Conservation (phyloP, 2,113 vertebrate genomes). For the Cochlearius cochlearius region DNA sequence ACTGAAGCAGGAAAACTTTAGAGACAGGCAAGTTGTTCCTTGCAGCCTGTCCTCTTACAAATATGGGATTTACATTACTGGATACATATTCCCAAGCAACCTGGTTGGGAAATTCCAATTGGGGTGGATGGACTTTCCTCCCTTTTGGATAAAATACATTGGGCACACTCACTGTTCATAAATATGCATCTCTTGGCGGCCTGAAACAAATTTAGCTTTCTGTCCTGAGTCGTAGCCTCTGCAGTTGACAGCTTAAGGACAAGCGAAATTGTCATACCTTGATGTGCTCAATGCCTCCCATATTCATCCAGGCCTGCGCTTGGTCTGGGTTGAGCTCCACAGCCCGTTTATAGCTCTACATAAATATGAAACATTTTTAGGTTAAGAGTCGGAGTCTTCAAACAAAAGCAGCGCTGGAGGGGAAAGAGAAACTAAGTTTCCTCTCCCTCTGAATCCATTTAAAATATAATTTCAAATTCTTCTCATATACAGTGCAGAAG, state of each 20-base stretch:
- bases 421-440: not conserved
- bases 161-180: not conserved
- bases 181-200: not conserved
- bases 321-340: slow-evolving; percentile 91
- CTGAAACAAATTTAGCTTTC: not conserved
- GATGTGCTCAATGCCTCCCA: slow-evolving; percentile 97
- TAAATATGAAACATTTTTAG: slow-evolving; percentile 3
- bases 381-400: not conserved
- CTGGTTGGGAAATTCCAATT: not conserved
- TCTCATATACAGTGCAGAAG: not conserved
- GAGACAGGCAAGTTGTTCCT: not conserved
- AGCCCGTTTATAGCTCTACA: slow-evolving; percentile 88
- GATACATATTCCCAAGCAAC: not conserved
- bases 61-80: not conserved
- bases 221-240: not conserved
- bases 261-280: slow-evolving; percentile 77
- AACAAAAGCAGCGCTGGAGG: not conserved
- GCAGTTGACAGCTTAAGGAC: not conserved
- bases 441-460: not conserved
- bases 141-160: not conserved
- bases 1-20: not conserved
- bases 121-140: not conserved
- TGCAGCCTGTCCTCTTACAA: not conserved
- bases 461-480: not conserved
- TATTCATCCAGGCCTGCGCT: slow-evolving; percentile 99